A percentile compares a stretch with the other conserved stretches of the same genome.
Conservation (phyloP, 1,140 invertebrate species). For the Lamellibrachia luymesi region DNA sequence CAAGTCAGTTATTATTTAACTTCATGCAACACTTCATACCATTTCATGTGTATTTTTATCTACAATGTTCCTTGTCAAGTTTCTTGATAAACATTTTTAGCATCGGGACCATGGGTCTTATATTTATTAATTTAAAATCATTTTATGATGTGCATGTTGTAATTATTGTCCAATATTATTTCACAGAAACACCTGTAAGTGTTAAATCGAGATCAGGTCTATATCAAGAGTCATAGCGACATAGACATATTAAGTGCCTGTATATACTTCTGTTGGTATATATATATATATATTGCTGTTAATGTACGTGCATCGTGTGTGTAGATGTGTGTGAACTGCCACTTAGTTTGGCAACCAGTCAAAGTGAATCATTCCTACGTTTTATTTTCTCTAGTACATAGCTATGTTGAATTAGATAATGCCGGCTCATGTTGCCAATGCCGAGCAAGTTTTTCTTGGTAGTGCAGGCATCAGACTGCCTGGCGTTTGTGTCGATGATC, state of each 20-base stretch:
- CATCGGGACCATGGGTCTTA: neutral
- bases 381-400: neutral
- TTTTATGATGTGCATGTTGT: neutral
- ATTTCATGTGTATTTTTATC: neutral
- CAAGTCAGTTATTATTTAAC: neutral
- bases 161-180: neutral
- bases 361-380: neutral
- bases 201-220: neutral
- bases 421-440: neutral
- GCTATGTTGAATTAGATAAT: neutral
- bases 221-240: neutral
- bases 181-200: neutral
- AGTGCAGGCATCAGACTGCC: neutral
- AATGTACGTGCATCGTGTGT: neutral
- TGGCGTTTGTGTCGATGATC: neutral
- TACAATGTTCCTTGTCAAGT: neutral
- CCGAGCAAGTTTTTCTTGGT: neutral
- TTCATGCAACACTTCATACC: neutral
- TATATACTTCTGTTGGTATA: neutral
- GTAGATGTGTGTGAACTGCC: neutral
- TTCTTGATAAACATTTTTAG: no score
- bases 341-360: neutral
- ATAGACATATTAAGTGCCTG: constrained; percentile 5
- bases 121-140: neutral
- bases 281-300: constrained; percentile 1